These are phyloP conservation scores for Silurus aristotelis DNA, from an alignment of 2,797 vertebrate genomes.

Conservation along the genomic window DNA sequence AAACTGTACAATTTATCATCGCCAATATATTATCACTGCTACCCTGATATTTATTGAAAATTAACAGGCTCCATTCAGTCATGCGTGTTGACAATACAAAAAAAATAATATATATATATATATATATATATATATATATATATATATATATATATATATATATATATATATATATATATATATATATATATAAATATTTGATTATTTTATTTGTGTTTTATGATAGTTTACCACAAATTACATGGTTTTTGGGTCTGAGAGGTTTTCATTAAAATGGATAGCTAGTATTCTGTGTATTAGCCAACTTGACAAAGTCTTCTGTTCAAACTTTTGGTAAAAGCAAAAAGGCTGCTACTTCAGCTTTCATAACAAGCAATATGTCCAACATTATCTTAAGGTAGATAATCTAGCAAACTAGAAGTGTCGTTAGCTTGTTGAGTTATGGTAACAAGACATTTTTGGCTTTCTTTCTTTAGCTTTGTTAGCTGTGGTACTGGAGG, in stretches of 20 bases:
- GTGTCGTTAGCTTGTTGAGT: neutral
- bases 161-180: too few species aligned
- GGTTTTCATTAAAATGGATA: neutral
- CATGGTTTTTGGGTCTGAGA: neutral
- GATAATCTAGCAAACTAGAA: neutral
- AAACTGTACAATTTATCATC: slow-evolving; percentile 4
- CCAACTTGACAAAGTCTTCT: neutral
- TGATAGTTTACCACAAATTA: neutral
- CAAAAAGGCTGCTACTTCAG: neutral
- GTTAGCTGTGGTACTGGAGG: neutral
- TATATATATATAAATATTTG: too few species aligned
- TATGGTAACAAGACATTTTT: neutral
- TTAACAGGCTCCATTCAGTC: slow-evolving; percentile 4
- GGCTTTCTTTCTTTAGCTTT: neutral
- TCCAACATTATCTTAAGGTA: neutral
- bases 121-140: too few species aligned
- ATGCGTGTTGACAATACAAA: neutral
- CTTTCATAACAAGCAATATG: neutral
- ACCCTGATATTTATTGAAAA: neutral
- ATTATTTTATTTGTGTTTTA: neutral
- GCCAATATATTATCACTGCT: neutral
- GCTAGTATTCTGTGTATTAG: neutral
- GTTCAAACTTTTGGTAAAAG: neutral
- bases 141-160: too few species aligned
- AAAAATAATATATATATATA: too few species aligned